phyloP scores from a whole-genome alignment of 2,888 invertebrate genomes.

The Alcis repandata region DNA sequence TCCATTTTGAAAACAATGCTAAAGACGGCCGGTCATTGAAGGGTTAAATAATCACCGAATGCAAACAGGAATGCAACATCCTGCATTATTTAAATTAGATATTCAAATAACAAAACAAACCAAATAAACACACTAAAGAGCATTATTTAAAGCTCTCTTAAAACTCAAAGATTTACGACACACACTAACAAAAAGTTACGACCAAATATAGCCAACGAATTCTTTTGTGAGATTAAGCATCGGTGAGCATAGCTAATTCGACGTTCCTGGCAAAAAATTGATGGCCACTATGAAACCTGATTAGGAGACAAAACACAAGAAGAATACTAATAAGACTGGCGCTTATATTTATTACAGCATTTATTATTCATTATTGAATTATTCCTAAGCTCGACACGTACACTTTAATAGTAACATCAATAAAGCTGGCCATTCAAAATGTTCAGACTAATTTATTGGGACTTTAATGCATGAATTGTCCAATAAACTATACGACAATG shows the following conservation, averaged over 20 bases:
- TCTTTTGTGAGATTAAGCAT: slow-evolving; percentile 45
- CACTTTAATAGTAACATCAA: slow-evolving; percentile 44
- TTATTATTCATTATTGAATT: slow-evolving; percentile 46
- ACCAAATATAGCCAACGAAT: slow-evolving; percentile 39
- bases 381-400: slow-evolving; percentile 52
- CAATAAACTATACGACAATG: slow-evolving; percentile 20
- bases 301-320: slow-evolving; percentile 38
- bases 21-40: slow-evolving; percentile 7
- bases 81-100: slow-evolving; percentile 1
- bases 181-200: slow-evolving; percentile 31
- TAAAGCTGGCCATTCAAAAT: slow-evolving; percentile 46
- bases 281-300: slow-evolving; percentile 46
- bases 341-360: slow-evolving; percentile 48
- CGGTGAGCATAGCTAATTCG: slow-evolving; percentile 53
- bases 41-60: slow-evolving; percentile 13
- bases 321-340: slow-evolving; percentile 52
- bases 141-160: slow-evolving; percentile 33
- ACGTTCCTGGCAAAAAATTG: slow-evolving; percentile 54
- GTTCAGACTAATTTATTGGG: slow-evolving; percentile 44
- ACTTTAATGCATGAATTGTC: slow-evolving; percentile 34
- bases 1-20: slow-evolving; percentile 6
- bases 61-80: slow-evolving; percentile 13
- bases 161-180: slow-evolving; percentile 36
- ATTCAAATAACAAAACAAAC: slow-evolving; percentile 9
- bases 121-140: slow-evolving; percentile 25